Base-by-base conservation (phyloP, 2,888 invertebrate genomes). In the Mimumesa dahlbomi region DNA sequence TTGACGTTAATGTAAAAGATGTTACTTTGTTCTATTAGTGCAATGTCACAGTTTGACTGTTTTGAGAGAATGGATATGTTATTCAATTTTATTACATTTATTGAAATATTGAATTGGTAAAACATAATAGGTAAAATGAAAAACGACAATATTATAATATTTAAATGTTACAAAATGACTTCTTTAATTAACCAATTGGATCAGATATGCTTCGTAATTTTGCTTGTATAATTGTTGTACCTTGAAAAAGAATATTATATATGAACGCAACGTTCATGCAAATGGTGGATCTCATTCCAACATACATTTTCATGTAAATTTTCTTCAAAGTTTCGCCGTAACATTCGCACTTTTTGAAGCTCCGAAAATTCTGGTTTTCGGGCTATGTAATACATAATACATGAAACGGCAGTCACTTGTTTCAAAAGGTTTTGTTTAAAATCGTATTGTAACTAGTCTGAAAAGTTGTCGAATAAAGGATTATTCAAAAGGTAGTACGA, bases 291-390 rank as follows among this genome's bases (percentile, higher is more conserved):
- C 62, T 42, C 62, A 40, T 57, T 57, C 42, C 53, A 18, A 5
- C 29, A 43, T 43, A 52, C 38, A 69, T 69, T 69, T 62, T 62
- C 70, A 69, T 71, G 70, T 62, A 71, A 71, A 71, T 71, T 69
- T 70, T 69, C 70, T 52, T 57, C 50, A 38, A 70, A 71, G 56
- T 62, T 70, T 22, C n/a, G n/a, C n/a, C n/a, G n/a, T 45, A 11
- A 40, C 53, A 45, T 69, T 69, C 62, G 38, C 34, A 70, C 45
- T 70, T 70, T 62, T 70, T 63, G 25, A 54, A 49, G 36, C 49
- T 11, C 22, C 22, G 52, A 16, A 29, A 70, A 52, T 70, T 56
- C 70, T 42, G 46, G 22, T 50, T 54, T 64, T 59, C 63, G 49
- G 11, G 38, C 58, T 63, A 50, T 54, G 43, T 50, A 34, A 71